phyloP scores from a whole-genome alignment of 1,140 invertebrate genomes.

The Cardiocondyla obscurior region DNA sequence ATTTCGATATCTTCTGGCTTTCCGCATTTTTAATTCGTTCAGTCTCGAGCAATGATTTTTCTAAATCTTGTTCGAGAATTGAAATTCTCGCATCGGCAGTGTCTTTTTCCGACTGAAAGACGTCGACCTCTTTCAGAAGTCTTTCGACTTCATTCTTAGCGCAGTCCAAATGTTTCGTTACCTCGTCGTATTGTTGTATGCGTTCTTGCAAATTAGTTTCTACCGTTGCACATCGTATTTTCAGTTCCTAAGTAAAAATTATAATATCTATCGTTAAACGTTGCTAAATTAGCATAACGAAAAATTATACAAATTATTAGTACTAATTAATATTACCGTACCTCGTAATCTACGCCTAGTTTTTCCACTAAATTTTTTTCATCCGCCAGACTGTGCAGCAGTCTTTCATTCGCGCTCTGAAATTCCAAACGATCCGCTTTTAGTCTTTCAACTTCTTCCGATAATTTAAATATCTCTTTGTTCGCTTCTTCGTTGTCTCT shows the following conservation, averaged over 20 bases:
- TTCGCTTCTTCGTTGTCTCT: conserved; percentile 12
- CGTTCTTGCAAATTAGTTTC: conserved; percentile 58
- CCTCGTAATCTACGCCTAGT: conserved; percentile 75
- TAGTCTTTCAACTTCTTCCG: conserved; percentile 62
- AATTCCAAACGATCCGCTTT: conserved; percentile 53
- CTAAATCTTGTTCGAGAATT: conserved; percentile 73
- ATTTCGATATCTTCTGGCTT: conserved; percentile 61
- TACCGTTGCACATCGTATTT: conserved; percentile 57
- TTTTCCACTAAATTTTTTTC: conserved; percentile 70
- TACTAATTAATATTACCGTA: conserved; percentile 42
- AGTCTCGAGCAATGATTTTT: conserved; percentile 63
- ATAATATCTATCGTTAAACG: not conserved
- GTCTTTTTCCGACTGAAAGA: conserved; percentile 73
- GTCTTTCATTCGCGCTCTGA: conserved; percentile 67
- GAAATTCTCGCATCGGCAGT: conserved; percentile 70
- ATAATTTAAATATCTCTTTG: conserved; percentile 49
- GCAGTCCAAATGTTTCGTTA: conserved; percentile 67
- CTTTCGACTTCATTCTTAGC: conserved; percentile 72
- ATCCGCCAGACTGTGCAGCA: conserved; percentile 69
- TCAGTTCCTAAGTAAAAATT: conserved; percentile 65
- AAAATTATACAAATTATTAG: not conserved
- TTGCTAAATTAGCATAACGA: not conserved
- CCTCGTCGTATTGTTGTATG: conserved; percentile 54
- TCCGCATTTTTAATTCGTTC: conserved; percentile 65
- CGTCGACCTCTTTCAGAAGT: conserved; percentile 74